Evolutionary conservation across 2,797 vertebrate genomes (phyloP).

Genomic region (Dendrocincla tyrannina): DNA sequence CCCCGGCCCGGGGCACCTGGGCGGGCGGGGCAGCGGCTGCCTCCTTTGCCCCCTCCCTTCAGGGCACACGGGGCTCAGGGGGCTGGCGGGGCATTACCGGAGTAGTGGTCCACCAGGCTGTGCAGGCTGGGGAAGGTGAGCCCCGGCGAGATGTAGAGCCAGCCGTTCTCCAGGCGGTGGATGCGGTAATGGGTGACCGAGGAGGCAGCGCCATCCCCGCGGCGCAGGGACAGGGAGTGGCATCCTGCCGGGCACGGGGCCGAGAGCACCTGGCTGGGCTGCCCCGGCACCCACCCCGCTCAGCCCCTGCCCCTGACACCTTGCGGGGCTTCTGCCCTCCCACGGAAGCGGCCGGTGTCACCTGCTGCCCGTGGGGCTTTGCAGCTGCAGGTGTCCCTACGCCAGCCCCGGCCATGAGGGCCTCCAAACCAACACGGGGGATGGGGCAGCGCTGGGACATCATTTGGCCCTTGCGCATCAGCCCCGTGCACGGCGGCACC

Average conservation of each 20-base stretch:
- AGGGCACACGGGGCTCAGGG: rapidly evolving
- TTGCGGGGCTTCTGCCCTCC: rapidly evolving
- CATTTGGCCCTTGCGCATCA: rapidly evolving
- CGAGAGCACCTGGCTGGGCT: rapidly evolving
- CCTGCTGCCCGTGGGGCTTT: not conserved
- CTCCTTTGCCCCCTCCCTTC: not conserved
- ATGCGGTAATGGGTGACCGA: conserved; percentile 85
- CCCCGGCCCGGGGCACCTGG: rapidly evolving
- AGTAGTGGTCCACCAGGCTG: conserved; percentile 84
- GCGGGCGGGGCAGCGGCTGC: rapidly evolving
- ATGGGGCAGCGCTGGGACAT: not conserved
- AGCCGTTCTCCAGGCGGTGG: conserved; percentile 79
- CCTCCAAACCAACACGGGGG: not conserved
- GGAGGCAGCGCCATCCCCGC: conserved; percentile 49
- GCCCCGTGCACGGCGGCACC: rapidly evolving
- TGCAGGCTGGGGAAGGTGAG: conserved; percentile 84
- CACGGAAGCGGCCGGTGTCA: rapidly evolving
- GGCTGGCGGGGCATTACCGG: conserved; percentile 52
- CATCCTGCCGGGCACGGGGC: conserved; percentile 63
- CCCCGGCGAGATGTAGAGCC: conserved; percentile 84
- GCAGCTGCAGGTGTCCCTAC: not conserved
- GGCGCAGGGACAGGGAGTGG: conserved; percentile 82
- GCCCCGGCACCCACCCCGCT: not conserved
- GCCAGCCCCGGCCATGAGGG: not conserved
- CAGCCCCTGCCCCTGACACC: no score